A percentile compares a stretch with the other conserved stretches of the same genome.
phyloP scores from a whole-genome alignment of 1,140 invertebrate genomes.

The Monochamus saltuarius region DNA sequence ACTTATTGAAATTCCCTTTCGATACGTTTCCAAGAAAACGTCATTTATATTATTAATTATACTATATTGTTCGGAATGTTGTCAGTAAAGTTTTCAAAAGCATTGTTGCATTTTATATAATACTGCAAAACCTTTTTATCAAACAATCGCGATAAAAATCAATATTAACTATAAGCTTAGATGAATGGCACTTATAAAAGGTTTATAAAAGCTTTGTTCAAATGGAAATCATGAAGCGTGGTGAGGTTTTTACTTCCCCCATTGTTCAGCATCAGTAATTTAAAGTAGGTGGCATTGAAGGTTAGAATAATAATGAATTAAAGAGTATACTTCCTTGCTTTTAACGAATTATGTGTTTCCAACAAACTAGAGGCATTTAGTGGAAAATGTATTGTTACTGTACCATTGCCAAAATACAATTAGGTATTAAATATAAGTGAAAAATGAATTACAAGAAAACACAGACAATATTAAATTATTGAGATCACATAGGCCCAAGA shows the following conservation, averaged over 20 bases:
- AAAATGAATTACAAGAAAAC: too few relatives aligned
- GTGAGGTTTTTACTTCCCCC: slow-evolving; percentile 13
- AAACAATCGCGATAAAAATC: slow-evolving; percentile 21
- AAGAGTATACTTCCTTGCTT: not conserved
- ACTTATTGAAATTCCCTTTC: too few relatives aligned
- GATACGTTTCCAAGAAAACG: too few relatives aligned
- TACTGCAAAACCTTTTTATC: slow-evolving; percentile 22
- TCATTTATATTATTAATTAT: slow-evolving; percentile 12
- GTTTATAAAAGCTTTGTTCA: slow-evolving; percentile 25
- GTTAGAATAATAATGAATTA: slow-evolving; percentile 15
- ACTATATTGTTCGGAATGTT: slow-evolving; percentile 10
- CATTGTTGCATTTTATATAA: slow-evolving; percentile 2
- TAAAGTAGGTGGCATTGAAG: slow-evolving; percentile 17
- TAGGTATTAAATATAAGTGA: too few relatives aligned
- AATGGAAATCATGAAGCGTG: slow-evolving; percentile 23
- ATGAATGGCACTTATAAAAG: slow-evolving; percentile 22
- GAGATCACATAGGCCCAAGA: too few relatives aligned
- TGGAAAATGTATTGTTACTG: too few relatives aligned
- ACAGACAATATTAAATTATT: too few relatives aligned
- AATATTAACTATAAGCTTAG: slow-evolving; percentile 21
- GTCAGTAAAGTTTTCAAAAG: slow-evolving; percentile 20
- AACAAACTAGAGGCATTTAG: too few relatives aligned
- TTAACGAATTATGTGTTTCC: too few relatives aligned
- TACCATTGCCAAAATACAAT: too few relatives aligned
- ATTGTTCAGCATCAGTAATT: slow-evolving; percentile 16